Evolutionary conservation across 1,140 invertebrate genomes (phyloP).

Genomic region (Lucilia cuprina): DNA sequence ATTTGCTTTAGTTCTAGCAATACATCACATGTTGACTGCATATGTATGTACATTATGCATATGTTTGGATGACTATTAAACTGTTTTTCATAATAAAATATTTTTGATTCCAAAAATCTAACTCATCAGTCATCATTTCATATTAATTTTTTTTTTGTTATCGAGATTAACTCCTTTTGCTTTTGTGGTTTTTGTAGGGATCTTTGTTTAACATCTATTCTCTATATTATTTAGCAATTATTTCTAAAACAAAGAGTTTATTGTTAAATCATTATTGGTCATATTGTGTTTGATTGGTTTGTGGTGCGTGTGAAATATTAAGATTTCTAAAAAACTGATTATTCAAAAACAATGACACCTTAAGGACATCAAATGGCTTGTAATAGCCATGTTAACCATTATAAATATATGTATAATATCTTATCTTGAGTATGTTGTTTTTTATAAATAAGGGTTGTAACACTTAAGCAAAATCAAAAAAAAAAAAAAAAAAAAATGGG

Average conservation of each 20-base stretch:
- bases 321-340: not conserved
- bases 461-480: not conserved
- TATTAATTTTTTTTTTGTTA: not conserved
- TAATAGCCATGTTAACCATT: not conserved
- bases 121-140: not conserved
- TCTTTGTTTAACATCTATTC: not conserved
- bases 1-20: too few species aligned
- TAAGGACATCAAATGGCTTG: not conserved
- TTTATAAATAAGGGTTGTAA: not conserved
- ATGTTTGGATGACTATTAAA: too few species aligned
- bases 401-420: not conserved
- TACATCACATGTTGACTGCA: too few species aligned
- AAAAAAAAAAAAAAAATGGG: not conserved
- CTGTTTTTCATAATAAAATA: too few species aligned
- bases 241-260: not conserved
- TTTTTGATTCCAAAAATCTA: too few species aligned
- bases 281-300: not conserved
- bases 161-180: not conserved
- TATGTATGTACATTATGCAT: too few species aligned
- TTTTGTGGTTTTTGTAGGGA: too few species aligned
- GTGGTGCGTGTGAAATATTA: not conserved
- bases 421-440: not conserved
- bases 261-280: not conserved
- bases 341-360: not conserved
- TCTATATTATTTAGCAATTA: not conserved